These are phyloP conservation scores for Nesoenas mayeri DNA, from an alignment of 2,113 vertebrate species.

Conservation along the genomic window DNA sequence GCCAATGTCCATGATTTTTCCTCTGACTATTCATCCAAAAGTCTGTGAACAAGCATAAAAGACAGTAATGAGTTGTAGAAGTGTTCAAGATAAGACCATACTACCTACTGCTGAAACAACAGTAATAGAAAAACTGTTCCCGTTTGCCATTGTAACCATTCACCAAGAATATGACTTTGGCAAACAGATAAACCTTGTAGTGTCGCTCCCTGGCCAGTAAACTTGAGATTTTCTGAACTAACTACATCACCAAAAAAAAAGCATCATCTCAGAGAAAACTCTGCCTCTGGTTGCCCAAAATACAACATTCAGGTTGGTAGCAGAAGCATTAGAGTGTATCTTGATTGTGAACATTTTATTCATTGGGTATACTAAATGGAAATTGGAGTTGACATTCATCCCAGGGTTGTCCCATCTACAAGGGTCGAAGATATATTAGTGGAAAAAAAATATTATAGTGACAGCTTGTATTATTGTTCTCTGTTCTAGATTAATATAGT, in stretches of 20 bases:
- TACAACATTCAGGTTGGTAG: background rate
- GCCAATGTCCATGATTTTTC: background rate
- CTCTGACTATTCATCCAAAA: background rate
- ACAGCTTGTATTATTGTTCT: background rate
- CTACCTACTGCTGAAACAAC: background rate
- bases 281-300: background rate
- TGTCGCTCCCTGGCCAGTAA: background rate
- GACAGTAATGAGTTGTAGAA: background rate
- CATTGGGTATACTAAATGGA: background rate
- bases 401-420: background rate
- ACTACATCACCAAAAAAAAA: background rate
- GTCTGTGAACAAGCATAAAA: background rate
- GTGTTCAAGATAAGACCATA: background rate
- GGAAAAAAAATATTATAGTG: background rate
- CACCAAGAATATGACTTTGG: background rate
- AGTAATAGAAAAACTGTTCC: background rate
- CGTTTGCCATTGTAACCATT: background rate
- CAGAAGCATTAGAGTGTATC: background rate
- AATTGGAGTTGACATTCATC: background rate
- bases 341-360: background rate
- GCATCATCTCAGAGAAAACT: background rate
- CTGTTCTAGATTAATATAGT: background rate
- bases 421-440: background rate
- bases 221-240: background rate
- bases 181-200: background rate